A percentile compares a stretch with the other conserved stretches of the same genome.
Evolutionary conservation across 1,140 invertebrate genomes (phyloP).

Genomic region (Heliconius himera): DNA sequence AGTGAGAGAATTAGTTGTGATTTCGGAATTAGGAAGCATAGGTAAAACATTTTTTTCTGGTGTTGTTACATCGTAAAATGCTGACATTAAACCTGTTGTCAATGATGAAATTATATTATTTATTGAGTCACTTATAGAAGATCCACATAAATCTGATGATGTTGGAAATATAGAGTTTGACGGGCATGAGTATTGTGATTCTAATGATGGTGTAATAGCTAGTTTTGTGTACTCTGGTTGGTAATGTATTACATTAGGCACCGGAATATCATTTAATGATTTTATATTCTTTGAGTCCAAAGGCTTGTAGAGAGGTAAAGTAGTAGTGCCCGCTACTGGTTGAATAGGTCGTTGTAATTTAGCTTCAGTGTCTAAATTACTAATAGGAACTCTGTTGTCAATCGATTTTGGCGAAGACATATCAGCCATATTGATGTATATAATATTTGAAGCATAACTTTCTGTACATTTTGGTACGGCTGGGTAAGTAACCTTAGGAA

Average conservation of each 20-base stretch:
- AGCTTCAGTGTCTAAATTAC: background rate
- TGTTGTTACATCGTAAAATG: background rate
- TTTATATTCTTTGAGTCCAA: background rate
- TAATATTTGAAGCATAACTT: background rate
- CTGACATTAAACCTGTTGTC: constrained; percentile 6
- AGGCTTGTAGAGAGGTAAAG: background rate
- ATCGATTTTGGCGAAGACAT: background rate
- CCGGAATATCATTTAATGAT: background rate
- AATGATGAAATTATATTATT: constrained; percentile 18
- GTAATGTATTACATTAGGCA: background rate
- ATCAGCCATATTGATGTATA: constrained; percentile 8
- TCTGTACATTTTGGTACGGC: background rate
- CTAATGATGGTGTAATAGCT: background rate
- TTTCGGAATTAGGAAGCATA: background rate
- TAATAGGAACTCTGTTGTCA: background rate
- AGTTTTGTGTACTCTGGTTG: background rate
- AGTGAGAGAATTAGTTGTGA: background rate
- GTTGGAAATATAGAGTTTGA: background rate
- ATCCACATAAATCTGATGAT: constrained; percentile 6
- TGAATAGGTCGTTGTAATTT: background rate
- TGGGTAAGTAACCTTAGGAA: background rate
- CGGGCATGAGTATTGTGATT: background rate
- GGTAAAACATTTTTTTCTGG: background rate
- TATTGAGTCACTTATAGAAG: constrained; percentile 5
- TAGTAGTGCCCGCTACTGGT: background rate